Base-by-base conservation (phyloP, 2,113 vertebrate species). In the Dascyllus trimaculatus region DNA sequence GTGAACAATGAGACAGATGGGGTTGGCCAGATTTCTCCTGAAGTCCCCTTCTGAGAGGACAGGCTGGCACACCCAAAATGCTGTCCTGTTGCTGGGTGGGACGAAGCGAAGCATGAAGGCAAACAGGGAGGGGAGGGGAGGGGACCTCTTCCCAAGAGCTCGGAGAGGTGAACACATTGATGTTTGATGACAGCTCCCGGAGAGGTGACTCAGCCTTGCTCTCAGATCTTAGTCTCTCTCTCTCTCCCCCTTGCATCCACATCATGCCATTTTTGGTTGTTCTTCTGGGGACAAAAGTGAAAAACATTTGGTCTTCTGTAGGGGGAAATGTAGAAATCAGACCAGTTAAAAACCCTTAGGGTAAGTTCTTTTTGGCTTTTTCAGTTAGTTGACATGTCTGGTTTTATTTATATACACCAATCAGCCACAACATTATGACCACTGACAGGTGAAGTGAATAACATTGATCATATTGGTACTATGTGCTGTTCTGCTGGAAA, bases 41-140 rank as follows among this genome's bases (percentile, higher is more conserved):
- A 38, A 56, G 80, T 77, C 75, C 56, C 88, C 83, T 80, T 89
- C 82, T 90, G 90, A 85, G 80, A 84, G 75, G 77, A 88, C 86
- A 92, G 59, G 74, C 64, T 84, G 83, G 70, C 75, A 10, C 69
- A 71, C 60, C 60, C 60, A 63, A 78, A 88, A 81, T 26, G 63
- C 64, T 71, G 65, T 79, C 62, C 65, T 64, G 68, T 75, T 78
- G 73, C 71, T 22, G 64, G 80, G 43, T 71, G 51, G 85, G 61
- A 74, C 46, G 75, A 85, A 85, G 73, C 11, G 68, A 87, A 78
- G 87, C 87, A 62, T 89, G 81, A 88, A 85, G 73, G 73, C 49
- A 53, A 11, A 18, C 48, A 60, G 67, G 25, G 70, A 24, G 54
- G 65, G 81, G 49, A 35, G n/a, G n/a, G 29, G 29, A 35, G 32